Percentiles rank a stretch among this genome's conserved stretches.
phyloP scores from a whole-genome alignment of 1,140 invertebrate genomes.

The Calephelis nemesis region DNA sequence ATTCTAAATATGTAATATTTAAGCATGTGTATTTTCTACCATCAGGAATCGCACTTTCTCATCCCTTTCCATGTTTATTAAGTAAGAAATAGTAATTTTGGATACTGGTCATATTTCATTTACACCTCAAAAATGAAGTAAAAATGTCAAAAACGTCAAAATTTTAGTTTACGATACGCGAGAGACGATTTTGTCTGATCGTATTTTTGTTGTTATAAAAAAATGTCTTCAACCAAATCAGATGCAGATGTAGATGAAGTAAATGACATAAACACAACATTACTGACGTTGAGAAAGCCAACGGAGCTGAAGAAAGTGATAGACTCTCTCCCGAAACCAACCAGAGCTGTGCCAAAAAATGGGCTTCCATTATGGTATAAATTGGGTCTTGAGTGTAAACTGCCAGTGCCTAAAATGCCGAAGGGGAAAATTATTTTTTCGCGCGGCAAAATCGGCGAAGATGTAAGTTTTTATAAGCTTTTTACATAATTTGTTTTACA shows the following conservation, averaged over 20 bases:
- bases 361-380: constrained; percentile 67
- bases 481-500: neutral
- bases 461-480: constrained; percentile 45
- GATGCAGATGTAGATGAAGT: constrained; percentile 43
- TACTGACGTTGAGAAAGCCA: constrained; percentile 67
- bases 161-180: constrained; percentile 29
- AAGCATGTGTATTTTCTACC: too few relatives aligned
- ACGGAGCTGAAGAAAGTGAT: constrained; percentile 71
- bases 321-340: constrained; percentile 65
- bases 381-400: constrained; percentile 64
- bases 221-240: constrained; percentile 33
- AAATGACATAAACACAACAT: constrained; percentile 48
- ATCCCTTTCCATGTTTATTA: too few relatives aligned
- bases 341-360: constrained; percentile 68
- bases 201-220: neutral
- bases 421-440: constrained; percentile 63
- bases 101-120: too few relatives aligned
- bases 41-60: too few relatives aligned
- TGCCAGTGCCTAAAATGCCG: constrained; percentile 72
- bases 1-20: too few relatives aligned
- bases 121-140: too few relatives aligned
- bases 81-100: too few relatives aligned
- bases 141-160: neutral
- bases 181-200: constrained; percentile 20
- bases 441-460: constrained; percentile 70